Conservation (phyloP, 2,797 vertebrate species). For the Poeciliopsis infans region DNA sequence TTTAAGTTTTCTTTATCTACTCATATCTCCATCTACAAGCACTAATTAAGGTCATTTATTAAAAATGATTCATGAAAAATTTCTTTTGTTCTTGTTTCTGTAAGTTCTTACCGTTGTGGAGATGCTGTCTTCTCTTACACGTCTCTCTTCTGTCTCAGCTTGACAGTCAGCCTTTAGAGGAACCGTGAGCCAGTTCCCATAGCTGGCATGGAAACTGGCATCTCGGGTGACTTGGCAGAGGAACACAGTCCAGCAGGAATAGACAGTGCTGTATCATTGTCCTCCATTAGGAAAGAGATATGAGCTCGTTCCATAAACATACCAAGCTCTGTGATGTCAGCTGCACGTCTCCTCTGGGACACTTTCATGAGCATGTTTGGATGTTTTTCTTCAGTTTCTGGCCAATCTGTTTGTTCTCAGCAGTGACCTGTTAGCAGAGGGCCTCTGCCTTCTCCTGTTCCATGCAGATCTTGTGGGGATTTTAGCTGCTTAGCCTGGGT, state of each 20-base stretch:
- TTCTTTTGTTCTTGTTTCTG: background rate
- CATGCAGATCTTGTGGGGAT: conserved; percentile 47
- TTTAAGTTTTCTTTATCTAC: background rate
- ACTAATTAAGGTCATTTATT: background rate
- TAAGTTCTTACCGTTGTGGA: background rate
- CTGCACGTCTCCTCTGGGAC: conserved; percentile 55
- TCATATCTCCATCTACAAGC: background rate
- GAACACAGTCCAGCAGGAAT: conserved; percentile 28
- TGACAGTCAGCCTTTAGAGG: conserved; percentile 40
- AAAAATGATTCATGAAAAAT: background rate
- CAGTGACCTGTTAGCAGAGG: conserved; percentile 36
- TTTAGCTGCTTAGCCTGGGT: conserved; percentile 57
- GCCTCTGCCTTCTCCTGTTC: conserved; percentile 44
- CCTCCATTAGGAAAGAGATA: conserved; percentile 19
- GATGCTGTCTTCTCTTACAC: conserved; percentile 4
- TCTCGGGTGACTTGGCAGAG: conserved; percentile 49
- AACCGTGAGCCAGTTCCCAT: conserved; percentile 30
- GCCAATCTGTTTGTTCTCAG: conserved; percentile 59
- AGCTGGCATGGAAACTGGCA: conserved; percentile 54
- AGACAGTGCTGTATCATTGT: conserved; percentile 19
- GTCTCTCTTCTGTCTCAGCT: conserved; percentile 27
- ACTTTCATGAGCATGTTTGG: conserved; percentile 39
- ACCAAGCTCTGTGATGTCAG: conserved; percentile 42
- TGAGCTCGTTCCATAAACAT: conserved; percentile 35
- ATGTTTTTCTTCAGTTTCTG: conserved; percentile 32